A percentile compares a stretch with the other conserved stretches of the same genome.
These are phyloP conservation scores for Allophyes oxyacanthae DNA, from an alignment of 2,888 invertebrate genomes.

Conservation along the genomic window DNA sequence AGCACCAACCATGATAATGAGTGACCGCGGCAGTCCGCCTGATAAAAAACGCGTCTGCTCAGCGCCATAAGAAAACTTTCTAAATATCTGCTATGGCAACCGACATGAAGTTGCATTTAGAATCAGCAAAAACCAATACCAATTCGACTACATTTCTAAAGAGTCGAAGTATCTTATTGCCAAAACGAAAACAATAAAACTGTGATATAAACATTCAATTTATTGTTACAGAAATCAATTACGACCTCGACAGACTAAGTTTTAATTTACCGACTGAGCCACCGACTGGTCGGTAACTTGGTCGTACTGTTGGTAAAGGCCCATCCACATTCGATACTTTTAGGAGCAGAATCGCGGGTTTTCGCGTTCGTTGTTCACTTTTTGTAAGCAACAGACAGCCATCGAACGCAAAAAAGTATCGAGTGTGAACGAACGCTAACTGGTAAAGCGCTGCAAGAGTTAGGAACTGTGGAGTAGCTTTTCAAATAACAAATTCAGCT, in stretches of 20 bases:
- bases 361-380: too few species aligned
- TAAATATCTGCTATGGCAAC: too few species aligned
- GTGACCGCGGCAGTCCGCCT: too few species aligned
- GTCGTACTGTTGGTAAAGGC: conserved; percentile 3
- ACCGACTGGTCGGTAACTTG: conserved; percentile 20
- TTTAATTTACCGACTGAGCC: conserved; percentile 25
- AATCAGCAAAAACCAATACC: neutral
- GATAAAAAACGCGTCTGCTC: too few species aligned
- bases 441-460: conserved; percentile 32
- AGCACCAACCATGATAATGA: too few species aligned
- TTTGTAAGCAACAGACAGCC: too few species aligned
- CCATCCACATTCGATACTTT: too few species aligned
- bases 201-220: conserved; percentile 7
- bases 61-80: too few species aligned
- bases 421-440: too few species aligned
- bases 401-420: too few species aligned
- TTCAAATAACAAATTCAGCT: conserved; percentile 18
- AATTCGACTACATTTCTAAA: neutral
- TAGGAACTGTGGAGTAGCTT: conserved; percentile 20
- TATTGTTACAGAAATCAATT: conserved; percentile 21
- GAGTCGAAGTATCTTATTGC: neutral
- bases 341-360: too few species aligned
- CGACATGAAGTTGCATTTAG: neutral
- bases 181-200: neutral
- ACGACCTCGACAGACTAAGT: conserved; percentile 8